Conservation (phyloP, 1,140 invertebrate species). For the Stegodyphus mimosarum region DNA sequence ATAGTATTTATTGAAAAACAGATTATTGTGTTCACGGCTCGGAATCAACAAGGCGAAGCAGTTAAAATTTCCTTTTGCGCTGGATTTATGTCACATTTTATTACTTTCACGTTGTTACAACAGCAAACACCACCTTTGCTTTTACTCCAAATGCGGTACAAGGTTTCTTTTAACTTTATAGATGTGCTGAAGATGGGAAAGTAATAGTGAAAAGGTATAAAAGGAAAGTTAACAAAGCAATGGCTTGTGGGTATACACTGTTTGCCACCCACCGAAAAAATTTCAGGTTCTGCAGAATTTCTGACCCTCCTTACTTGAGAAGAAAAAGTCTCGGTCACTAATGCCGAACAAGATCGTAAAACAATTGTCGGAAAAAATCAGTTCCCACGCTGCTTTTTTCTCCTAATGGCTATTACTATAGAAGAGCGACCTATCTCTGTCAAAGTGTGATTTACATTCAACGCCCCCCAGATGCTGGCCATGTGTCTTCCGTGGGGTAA, state of each 20-base stretch:
- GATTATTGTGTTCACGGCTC: no score
- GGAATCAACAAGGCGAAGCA: no score
- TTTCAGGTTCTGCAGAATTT: not conserved
- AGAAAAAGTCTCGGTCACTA: conserved; percentile 12
- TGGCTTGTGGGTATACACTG: not conserved
- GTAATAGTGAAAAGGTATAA: not conserved
- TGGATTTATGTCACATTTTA: no score
- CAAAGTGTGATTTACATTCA: conserved; percentile 20
- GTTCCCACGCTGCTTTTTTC: conserved; percentile 23
- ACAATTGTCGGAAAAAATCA: conserved; percentile 23
- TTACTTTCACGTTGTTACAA: no score
- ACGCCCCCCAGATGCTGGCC: conserved; percentile 1
- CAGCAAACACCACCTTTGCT: no score
- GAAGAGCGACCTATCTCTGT: conserved; percentile 15
- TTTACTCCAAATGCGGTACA: no score
- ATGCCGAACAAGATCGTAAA: conserved; percentile 39
- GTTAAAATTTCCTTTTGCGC: no score
- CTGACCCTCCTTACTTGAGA: not conserved
- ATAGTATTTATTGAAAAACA: no score
- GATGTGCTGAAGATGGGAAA: not conserved
- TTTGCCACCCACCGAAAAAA: not conserved
- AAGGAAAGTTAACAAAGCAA: not conserved
- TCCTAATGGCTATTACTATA: conserved; percentile 42
- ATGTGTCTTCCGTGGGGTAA: conserved; percentile 16
- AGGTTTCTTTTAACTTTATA: no score